Conservation (phyloP, 64 coral and sea anemone genomes). For the Pachyseris speciosa region DNA sequence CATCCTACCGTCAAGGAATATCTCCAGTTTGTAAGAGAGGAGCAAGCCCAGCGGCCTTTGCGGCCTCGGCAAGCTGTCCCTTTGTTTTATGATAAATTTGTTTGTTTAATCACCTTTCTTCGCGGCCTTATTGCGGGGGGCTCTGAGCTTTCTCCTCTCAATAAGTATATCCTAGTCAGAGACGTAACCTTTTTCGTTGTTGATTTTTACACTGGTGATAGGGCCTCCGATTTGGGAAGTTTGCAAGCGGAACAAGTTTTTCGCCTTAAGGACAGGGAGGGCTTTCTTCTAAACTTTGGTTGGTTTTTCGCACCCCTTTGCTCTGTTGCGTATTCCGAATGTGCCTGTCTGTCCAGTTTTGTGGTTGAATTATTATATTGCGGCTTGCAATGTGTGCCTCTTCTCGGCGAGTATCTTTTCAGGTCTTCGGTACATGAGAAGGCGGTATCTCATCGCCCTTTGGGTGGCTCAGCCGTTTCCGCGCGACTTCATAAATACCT, state of each 20-base stretch:
- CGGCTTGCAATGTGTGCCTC: too few species aligned
- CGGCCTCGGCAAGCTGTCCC: constrained; percentile 28
- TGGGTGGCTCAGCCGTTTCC: too few species aligned
- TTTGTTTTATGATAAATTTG: constrained; percentile 19
- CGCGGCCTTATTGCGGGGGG: not conserved
- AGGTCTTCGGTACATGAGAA: too few species aligned
- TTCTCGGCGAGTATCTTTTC: too few species aligned
- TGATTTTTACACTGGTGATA: not conserved
- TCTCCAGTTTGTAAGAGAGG: constrained; percentile 26
- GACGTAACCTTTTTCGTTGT: constrained; percentile 2
- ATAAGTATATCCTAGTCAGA: not conserved
- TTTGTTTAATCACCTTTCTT: constrained; percentile 7
- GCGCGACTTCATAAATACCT: too few species aligned
- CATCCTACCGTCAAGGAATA: constrained; percentile 39
- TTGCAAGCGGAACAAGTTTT: not conserved
- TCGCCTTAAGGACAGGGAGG: constrained; percentile 2
- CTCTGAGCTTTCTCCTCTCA: constrained; percentile 1
- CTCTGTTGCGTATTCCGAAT: too few species aligned
- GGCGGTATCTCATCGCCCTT: too few species aligned
- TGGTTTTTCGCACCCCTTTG: too few species aligned
- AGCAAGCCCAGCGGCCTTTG: not conserved
- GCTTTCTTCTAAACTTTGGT: too few species aligned
- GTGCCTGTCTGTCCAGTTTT: too few species aligned
- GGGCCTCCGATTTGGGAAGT: not conserved
- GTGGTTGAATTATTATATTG: too few species aligned